Percentiles rank a stretch among this genome's conserved stretches.
Conservation (phyloP, 2,797 vertebrate genomes). For the Etheostoma nigrum region DNA sequence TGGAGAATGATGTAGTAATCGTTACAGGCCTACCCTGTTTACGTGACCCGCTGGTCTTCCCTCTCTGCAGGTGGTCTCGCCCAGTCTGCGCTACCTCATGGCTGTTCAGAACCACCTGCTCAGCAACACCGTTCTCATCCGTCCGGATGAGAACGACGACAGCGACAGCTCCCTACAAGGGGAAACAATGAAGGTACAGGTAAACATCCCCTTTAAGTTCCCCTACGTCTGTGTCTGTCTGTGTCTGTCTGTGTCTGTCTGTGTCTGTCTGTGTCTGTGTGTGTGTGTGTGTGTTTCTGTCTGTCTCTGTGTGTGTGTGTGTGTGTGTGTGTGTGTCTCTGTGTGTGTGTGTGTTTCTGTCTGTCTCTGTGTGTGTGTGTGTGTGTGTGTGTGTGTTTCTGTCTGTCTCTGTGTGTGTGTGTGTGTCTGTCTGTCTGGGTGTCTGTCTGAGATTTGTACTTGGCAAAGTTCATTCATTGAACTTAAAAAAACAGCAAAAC, state of each 20-base stretch:
- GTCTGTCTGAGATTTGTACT: too few species aligned
- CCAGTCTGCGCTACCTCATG: conserved; percentile 98
- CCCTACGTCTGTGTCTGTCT: conserved; percentile 77
- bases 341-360: too few species aligned
- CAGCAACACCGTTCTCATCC: conserved; percentile 98
- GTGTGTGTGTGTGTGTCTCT: background rate
- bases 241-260: conserved; percentile 24
- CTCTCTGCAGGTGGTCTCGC: conserved; percentile 92
- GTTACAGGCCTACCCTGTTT: background rate
- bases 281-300: too few species aligned
- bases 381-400: too few species aligned
- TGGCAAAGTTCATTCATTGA: too few species aligned
- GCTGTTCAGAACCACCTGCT: conserved; percentile 99
- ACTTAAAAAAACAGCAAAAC: too few species aligned
- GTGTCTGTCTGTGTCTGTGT: conserved; percentile 23
- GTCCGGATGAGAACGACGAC: conserved; percentile 96
- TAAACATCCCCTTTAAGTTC: conserved; percentile 97
- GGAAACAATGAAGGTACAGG: conserved; percentile 99
- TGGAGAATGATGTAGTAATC: too few species aligned
- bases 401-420: too few species aligned
- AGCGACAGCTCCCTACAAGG: conserved; percentile 99
- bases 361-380: too few species aligned
- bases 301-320: background rate
- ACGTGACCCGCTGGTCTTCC: conserved; percentile 17
- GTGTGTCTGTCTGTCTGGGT: too few species aligned